A percentile compares a stretch with the other conserved stretches of the same genome.
Conservation (phyloP, 2,797 vertebrate genomes). For the Megalops cyprinoides region DNA sequence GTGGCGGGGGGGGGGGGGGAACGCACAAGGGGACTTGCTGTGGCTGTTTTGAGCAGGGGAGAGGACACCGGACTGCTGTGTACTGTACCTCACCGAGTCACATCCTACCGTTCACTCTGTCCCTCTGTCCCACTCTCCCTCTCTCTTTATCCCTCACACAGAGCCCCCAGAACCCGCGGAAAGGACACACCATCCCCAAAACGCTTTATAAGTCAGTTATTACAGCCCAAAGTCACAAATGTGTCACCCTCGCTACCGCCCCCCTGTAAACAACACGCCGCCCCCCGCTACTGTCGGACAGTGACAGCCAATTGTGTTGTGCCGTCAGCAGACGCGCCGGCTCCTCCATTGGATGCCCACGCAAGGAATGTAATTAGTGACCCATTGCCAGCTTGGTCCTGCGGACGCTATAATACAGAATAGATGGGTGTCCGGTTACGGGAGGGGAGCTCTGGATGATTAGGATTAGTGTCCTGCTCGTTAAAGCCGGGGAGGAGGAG, state of each 20-base stretch:
- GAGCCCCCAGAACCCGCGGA: background rate
- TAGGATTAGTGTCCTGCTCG: too few relatives aligned
- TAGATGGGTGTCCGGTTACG: background rate
- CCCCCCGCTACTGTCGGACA: constrained; percentile 25
- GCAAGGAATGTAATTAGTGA: constrained; percentile 29
- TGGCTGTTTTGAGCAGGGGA: constrained; percentile 65
- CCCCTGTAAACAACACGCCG: constrained; percentile 5
- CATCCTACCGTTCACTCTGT: background rate
- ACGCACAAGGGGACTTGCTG: constrained; percentile 44
- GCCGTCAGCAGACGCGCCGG: constrained; percentile 1
- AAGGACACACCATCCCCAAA: too few relatives aligned
- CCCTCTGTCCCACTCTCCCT: background rate
- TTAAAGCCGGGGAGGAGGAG: too few relatives aligned
- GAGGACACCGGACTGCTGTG: constrained; percentile 32
- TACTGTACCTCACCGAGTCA: background rate
- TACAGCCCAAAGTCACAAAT: background rate
- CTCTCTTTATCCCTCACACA: background rate
- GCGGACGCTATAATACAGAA: constrained; percentile 28
- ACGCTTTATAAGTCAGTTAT: background rate
- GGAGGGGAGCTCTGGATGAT: background rate
- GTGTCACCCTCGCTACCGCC: background rate
- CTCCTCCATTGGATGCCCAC: constrained; percentile 24
- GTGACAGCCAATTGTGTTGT: background rate
- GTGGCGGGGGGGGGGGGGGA: too few relatives aligned
- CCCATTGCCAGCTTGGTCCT: constrained; percentile 8